Percentiles rank a stretch among this genome's conserved stretches.
These are phyloP conservation scores for Rhynchomys soricoides DNA, from an alignment of 2,113 vertebrate genomes.

Conservation along the genomic window DNA sequence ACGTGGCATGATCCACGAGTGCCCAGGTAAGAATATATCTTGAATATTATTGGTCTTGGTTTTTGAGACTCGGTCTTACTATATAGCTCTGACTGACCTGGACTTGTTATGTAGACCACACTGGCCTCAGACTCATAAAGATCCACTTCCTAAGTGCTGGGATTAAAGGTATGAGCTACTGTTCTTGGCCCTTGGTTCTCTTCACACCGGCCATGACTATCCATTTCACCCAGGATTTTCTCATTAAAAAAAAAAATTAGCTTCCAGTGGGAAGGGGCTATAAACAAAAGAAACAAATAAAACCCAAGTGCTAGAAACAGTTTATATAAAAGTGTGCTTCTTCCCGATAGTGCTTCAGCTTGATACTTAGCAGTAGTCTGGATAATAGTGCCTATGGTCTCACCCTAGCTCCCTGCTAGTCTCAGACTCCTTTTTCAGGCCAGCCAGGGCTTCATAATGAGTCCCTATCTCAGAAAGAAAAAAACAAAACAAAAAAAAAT, in stretches of 20 bases:
- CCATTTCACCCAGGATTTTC: constrained; percentile 51
- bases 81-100: background rate
- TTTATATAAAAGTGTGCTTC: constrained; percentile 23
- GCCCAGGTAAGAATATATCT: constrained; percentile 89
- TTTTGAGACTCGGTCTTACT: background rate
- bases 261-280: no score
- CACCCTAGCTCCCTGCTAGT: background rate
- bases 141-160: background rate
- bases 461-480: background rate
- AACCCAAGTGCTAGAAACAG: background rate
- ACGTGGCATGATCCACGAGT: constrained; percentile 98
- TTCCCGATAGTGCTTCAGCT: constrained; percentile 35
- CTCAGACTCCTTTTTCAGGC: background rate
- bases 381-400: background rate
- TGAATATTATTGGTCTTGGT: background rate
- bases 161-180: background rate
- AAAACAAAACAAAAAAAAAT: background rate
- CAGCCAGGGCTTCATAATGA: background rate
- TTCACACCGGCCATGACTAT: background rate
- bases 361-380: background rate
- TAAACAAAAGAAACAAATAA: no score
- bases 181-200: background rate
- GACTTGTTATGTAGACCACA: background rate
- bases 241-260: background rate
- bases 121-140: background rate